A percentile compares a stretch with the other conserved stretches of the same genome.
Evolutionary conservation across 2,888 invertebrate species (phyloP).

Genomic region (Acronicta psi): DNA sequence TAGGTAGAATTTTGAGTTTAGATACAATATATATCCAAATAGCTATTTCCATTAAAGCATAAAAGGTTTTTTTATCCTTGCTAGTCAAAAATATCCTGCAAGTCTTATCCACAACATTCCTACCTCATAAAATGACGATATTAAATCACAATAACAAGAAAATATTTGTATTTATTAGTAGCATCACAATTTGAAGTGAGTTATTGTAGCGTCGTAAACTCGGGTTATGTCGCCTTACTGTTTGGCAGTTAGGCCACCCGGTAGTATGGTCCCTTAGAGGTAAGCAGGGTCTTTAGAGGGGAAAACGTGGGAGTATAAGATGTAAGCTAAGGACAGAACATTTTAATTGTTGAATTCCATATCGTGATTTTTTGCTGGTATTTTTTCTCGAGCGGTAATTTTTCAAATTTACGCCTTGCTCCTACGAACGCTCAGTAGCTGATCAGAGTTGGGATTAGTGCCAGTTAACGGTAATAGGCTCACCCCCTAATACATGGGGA

Average conservation of each 20-base stretch:
- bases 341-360: conserved; percentile 11
- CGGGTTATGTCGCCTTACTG: conserved; percentile 68
- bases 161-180: conserved; percentile 85
- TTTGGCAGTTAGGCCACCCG: conserved; percentile 75
- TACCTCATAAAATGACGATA: conserved; percentile 58
- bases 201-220: conserved; percentile 82
- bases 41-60: too few relatives aligned
- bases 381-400: too few relatives aligned
- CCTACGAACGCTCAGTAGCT: too few relatives aligned
- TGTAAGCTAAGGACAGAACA: neutral
- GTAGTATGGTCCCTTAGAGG: conserved; percentile 48
- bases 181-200: conserved; percentile 78
- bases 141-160: conserved; percentile 83
- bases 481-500: too few relatives aligned
- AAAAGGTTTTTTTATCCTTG: too few relatives aligned
- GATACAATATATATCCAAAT: too few relatives aligned
- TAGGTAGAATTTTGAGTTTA: too few relatives aligned
- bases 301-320: conserved; percentile 20
- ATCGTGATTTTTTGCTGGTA: neutral
- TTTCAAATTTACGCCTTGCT: too few relatives aligned
- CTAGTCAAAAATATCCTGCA: too few relatives aligned
- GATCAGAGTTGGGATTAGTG: too few relatives aligned
- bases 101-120: conserved; percentile 60
- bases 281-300: conserved; percentile 15
- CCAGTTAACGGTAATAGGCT: too few relatives aligned